Evolutionary conservation across 2,113 vertebrate species (phyloP).

Genomic region (Lophochroa leadbeateri): DNA sequence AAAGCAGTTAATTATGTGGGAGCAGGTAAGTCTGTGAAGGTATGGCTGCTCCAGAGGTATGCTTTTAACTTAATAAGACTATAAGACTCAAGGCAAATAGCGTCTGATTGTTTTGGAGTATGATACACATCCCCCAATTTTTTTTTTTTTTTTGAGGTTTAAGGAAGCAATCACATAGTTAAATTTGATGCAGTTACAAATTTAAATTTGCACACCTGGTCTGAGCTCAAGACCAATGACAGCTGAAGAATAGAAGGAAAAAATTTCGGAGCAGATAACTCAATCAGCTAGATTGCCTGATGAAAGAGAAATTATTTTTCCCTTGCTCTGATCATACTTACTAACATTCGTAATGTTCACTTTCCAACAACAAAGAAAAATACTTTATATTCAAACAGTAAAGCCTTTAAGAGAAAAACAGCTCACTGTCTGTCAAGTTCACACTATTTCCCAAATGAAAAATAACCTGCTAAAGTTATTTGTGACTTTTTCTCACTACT

Average conservation of each 20-base stretch:
- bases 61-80: neutral
- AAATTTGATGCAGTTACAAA: neutral
- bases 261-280: neutral
- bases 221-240: neutral
- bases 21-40: slow-evolving; percentile 81
- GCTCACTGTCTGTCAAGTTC: neutral
- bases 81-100: neutral
- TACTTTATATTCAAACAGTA: neutral
- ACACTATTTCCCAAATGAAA: neutral
- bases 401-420: neutral
- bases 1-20: slow-evolving; percentile 96
- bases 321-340: neutral
- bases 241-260: neutral
- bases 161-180: neutral
- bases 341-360: neutral
- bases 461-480: neutral
- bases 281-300: neutral
- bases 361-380: neutral
- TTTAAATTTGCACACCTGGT: neutral
- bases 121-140: neutral
- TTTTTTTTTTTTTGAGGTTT: neutral
- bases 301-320: neutral
- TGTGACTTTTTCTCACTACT: neutral
- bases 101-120: neutral
- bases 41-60: neutral